Conservation (phyloP, 2,888 invertebrate species). For the Argyresthia goedartella region DNA sequence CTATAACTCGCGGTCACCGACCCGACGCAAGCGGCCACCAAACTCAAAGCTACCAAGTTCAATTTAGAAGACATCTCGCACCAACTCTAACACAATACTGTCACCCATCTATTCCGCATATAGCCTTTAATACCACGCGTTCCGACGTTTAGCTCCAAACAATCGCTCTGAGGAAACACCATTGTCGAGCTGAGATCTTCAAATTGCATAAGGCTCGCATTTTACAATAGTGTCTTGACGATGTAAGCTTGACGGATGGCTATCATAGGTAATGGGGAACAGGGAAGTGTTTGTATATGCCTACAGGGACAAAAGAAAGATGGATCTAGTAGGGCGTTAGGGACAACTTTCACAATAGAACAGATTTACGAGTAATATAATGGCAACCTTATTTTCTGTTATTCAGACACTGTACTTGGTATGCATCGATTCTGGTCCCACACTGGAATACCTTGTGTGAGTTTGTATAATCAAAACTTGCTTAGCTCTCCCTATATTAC, state of each 20-base stretch:
- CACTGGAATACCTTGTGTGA: too few relatives aligned
- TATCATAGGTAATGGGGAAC: slow-evolving; percentile 34
- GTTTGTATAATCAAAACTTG: too few relatives aligned
- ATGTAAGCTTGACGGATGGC: slow-evolving; percentile 25
- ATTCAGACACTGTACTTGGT: too few relatives aligned
- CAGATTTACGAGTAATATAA: too few relatives aligned
- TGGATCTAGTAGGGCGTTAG: too few relatives aligned
- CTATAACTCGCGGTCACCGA: slow-evolving; percentile 35
- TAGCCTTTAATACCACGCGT: slow-evolving; percentile 52
- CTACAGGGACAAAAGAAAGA: too few relatives aligned
- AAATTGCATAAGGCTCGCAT: slow-evolving; percentile 36
- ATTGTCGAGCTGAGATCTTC: slow-evolving; percentile 33
- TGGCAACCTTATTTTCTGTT: too few relatives aligned
- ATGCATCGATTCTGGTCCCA: too few relatives aligned
- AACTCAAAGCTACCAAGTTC: background rate
- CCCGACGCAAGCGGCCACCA: slow-evolving; percentile 19
- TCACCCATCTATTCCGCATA: slow-evolving; percentile 31
- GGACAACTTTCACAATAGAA: too few relatives aligned
- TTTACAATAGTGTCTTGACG: too few relatives aligned
- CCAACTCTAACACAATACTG: slow-evolving; percentile 31
- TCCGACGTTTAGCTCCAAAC: slow-evolving; percentile 48
- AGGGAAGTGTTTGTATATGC: too few relatives aligned
- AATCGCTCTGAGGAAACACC: slow-evolving; percentile 58
- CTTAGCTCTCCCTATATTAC: too few relatives aligned
- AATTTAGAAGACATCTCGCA: slow-evolving; percentile 29